Base-by-base conservation (phyloP, 1,140 invertebrate genomes). In the Dendroctonus ponderosae region DNA sequence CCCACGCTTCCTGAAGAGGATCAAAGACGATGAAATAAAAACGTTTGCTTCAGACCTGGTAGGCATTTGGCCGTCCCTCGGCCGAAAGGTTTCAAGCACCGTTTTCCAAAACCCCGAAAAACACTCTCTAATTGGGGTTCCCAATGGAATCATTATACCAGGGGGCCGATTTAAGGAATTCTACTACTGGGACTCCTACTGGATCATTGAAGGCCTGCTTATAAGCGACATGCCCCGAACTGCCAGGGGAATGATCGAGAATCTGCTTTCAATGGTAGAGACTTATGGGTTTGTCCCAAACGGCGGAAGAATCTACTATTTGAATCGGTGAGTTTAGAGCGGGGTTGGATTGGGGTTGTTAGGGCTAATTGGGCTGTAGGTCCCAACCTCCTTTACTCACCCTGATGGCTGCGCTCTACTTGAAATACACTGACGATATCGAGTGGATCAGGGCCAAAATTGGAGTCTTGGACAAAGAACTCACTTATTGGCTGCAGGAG, bases 111-210 rank as follows among this genome's bases (percentile, higher is more conserved):
- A 89, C 71, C 85, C 85, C 0, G 81, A 88, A 12, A 78, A 80
- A 14, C 85, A 87, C 69, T 92, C 91, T 66, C 80, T 92, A 59
- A 86, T 94, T 56, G 88, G 88, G 61, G 83, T 94, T 5, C 85
- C 90, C 0, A 87, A 95, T 71, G 88, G 88, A 40, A 90, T 94
- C 68, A 86, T 95, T 14, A 85, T 95, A 42, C 93, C 94, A 1
- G 93, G 94, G 11, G 93, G 93, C 6, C 81, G 93, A 60, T 96
- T 96, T 75, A 88, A 88, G 77, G 90, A 92, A 74, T 82, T 91
- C 49, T 96, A 94, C 77, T 95, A 95, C 74, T 95, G 93, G 92
- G 92, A 95, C 77, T 90, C 91, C 2, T 95, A 89, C 78, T 95
- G 92, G 92, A 87, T 93, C 6, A 81, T 94, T 14, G 85, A 88